Conservation (phyloP, 2,113 vertebrate species). For the Mohoua ochrocephala region DNA sequence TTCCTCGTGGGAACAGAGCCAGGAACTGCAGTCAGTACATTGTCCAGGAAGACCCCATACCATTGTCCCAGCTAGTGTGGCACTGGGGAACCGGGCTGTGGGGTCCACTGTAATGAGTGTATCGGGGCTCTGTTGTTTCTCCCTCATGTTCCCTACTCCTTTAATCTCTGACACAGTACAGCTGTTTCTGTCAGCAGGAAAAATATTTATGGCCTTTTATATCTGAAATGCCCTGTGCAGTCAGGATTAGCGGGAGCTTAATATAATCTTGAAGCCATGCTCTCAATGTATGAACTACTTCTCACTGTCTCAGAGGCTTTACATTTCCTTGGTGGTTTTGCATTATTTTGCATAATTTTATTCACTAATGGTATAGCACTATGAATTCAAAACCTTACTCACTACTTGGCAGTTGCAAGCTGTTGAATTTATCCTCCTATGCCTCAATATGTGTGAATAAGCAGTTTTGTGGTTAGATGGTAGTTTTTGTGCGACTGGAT, state of each 20-base stretch:
- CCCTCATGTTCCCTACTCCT: not conserved
- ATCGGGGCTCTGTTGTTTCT: not conserved
- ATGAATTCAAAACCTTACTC: not conserved
- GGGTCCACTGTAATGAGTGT: rapidly evolving
- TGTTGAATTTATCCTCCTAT: not conserved
- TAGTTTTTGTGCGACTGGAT: not conserved
- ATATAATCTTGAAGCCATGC: not conserved
- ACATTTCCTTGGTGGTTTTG: not conserved
- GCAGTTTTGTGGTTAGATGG: not conserved
- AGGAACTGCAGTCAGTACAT: not conserved
- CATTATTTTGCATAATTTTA: not conserved
- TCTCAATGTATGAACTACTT: not conserved
- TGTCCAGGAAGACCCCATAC: not conserved
- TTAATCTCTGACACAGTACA: not conserved
- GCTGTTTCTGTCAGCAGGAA: not conserved
- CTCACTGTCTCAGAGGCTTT: not conserved
- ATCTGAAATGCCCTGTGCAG: not conserved
- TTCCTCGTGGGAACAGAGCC: not conserved
- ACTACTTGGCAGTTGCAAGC: not conserved
- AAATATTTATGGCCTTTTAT: not conserved
- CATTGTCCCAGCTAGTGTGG: rapidly evolving
- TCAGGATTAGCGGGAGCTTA: conserved; percentile 11
- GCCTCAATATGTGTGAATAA: not conserved
- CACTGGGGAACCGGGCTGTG: rapidly evolving
- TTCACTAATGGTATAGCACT: not conserved